phyloP scores from a whole-genome alignment of 2,113 vertebrate genomes.

The Cepphus grylle region DNA sequence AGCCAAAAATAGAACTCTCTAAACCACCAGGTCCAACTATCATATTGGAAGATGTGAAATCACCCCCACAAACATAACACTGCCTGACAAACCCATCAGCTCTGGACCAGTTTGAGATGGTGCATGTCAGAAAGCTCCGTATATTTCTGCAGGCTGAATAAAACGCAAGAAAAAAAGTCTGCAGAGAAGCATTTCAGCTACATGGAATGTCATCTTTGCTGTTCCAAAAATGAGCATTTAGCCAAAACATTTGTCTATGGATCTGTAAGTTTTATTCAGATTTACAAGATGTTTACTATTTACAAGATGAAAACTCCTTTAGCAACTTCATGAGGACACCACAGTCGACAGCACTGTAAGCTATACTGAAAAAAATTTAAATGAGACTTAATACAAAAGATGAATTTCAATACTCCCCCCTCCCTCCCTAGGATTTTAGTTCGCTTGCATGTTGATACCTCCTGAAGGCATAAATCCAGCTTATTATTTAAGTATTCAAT shows the following conservation, averaged over 20 bases:
- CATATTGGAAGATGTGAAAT: not conserved
- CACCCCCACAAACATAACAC: not conserved
- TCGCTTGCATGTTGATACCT: not conserved
- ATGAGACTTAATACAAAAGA: not conserved
- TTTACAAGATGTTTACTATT: not conserved
- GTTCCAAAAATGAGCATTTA: not conserved
- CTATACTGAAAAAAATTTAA: constrained; percentile 33
- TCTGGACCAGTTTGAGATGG: not conserved
- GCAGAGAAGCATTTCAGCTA: not conserved
- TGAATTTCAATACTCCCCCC: not conserved
- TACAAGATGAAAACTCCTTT: constrained; percentile 28
- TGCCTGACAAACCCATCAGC: not conserved
- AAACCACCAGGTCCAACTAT: not conserved
- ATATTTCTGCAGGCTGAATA: not conserved
- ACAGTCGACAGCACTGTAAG: constrained; percentile 23
- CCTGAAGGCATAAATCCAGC: not conserved
- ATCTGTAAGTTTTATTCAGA: constrained; percentile 29
- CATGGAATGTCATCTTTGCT: not conserved
- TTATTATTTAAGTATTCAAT: not conserved
- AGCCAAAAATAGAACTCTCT: not conserved
- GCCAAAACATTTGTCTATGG: constrained; percentile 15
- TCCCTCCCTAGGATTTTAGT: not conserved
- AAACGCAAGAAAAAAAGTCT: not conserved
- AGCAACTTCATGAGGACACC: constrained; percentile 19
- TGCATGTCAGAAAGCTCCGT: not conserved